phyloP scores from a whole-genome alignment of 2,113 vertebrate genomes.

The Tauraco erythrolophus region DNA sequence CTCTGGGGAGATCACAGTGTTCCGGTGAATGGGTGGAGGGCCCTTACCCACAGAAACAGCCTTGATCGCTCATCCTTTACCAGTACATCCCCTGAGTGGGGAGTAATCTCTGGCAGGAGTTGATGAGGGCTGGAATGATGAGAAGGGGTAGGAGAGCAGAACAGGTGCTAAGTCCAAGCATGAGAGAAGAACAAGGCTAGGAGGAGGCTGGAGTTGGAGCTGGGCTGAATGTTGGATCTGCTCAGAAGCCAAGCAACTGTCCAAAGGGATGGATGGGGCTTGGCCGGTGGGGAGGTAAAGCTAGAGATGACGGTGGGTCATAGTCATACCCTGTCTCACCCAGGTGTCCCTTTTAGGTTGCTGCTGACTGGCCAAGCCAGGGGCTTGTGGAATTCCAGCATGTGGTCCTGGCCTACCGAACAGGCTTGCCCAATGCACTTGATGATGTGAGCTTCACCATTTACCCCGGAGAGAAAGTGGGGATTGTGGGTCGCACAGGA shows the following conservation, averaged over 20 bases:
- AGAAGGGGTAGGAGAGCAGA: not conserved
- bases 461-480: slow-evolving; percentile 90
- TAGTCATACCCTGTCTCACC: not conserved
- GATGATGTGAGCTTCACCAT: slow-evolving; percentile 86
- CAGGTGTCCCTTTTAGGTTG: slow-evolving; percentile 71
- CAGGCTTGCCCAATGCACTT: slow-evolving; percentile 88
- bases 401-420: slow-evolving; percentile 85
- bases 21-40: not conserved
- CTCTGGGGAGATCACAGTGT: not conserved
- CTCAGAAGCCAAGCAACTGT: not conserved
- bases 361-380: slow-evolving; percentile 82
- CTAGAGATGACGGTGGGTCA: not conserved
- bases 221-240: not conserved
- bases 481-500: slow-evolving; percentile 93
- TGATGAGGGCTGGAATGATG: not conserved
- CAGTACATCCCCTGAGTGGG: not conserved
- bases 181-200: not conserved
- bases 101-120: not conserved
- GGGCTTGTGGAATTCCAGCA: slow-evolving; percentile 86
- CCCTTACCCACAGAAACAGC: not conserved
- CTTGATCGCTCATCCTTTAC: not conserved
- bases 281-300: not conserved
- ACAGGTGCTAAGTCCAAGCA: not conserved
- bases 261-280: not conserved
- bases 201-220: not conserved